phyloP scores from a whole-genome alignment of 1,140 invertebrate genomes.

The Caenorhabditis briggsae region DNA sequence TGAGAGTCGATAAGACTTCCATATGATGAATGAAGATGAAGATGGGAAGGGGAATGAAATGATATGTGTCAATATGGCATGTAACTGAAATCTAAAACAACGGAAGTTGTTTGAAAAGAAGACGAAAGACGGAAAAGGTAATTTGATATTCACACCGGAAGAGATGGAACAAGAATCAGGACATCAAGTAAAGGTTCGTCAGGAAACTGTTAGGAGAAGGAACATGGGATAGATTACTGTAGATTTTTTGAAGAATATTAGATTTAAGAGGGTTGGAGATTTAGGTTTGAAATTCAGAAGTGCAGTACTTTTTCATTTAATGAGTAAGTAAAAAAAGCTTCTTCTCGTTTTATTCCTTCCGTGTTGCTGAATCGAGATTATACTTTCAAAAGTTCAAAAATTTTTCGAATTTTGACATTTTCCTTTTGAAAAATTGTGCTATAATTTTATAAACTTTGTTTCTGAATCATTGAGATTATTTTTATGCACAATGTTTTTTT shows the following conservation, averaged over 20 bases:
- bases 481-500: no score
- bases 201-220: neutral
- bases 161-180: neutral
- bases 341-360: no score
- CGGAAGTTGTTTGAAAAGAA: conserved; percentile 19
- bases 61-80: conserved; percentile 53
- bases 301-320: no score
- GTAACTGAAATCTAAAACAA: conserved; percentile 53
- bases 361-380: no score
- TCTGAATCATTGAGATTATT: no score
- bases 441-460: no score
- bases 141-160: conserved; percentile 18
- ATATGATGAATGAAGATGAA: conserved; percentile 15
- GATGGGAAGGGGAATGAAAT: neutral
- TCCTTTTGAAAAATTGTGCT: no score
- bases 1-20: conserved; percentile 52
- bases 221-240: neutral
- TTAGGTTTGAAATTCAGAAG: no score
- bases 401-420: no score
- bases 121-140: neutral
- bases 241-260: neutral
- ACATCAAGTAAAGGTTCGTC: conserved; percentile 15
- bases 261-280: no score
- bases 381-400: no score
- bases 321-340: no score